These are phyloP conservation scores for Bursaphelenchus okinawaensis DNA, from an alignment of 2,888 invertebrate species.

Conservation along the genomic window DNA sequence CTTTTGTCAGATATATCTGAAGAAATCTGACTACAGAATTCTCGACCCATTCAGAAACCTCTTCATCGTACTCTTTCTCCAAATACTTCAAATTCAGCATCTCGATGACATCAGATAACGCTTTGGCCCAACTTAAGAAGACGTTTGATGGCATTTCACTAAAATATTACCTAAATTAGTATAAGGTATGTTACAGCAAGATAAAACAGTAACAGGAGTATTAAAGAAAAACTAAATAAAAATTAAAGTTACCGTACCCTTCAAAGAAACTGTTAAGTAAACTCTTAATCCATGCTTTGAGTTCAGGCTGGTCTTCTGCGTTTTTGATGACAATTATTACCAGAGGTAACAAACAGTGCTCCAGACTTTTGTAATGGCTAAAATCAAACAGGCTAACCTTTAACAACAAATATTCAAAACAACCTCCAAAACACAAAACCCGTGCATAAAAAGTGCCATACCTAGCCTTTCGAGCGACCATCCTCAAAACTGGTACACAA, in stretches of 20 bases:
- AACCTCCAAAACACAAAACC: too few species aligned
- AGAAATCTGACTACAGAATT: background rate
- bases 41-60: background rate
- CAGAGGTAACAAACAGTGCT: conserved; percentile 2
- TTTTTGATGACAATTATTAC: conserved; percentile 9
- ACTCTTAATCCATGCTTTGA: conserved; percentile 4
- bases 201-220: background rate
- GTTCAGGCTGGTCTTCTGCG: background rate
- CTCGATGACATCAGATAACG: conserved; percentile 16
- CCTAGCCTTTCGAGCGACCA: background rate
- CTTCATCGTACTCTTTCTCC: background rate
- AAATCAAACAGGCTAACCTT: too few species aligned
- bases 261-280: conserved; percentile 8
- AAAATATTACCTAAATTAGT: background rate
- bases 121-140: conserved; percentile 10
- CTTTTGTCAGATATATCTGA: background rate
- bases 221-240: background rate
- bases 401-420: too few species aligned
- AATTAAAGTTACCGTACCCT: background rate
- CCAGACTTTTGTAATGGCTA: conserved; percentile 5
- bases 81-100: background rate
- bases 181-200: background rate
- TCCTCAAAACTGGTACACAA: background rate
- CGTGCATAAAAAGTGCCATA: too few species aligned
- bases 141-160: conserved; percentile 3